phyloP scores from a whole-genome alignment of 2,113 vertebrate species.

The Tyrannus savana region DNA sequence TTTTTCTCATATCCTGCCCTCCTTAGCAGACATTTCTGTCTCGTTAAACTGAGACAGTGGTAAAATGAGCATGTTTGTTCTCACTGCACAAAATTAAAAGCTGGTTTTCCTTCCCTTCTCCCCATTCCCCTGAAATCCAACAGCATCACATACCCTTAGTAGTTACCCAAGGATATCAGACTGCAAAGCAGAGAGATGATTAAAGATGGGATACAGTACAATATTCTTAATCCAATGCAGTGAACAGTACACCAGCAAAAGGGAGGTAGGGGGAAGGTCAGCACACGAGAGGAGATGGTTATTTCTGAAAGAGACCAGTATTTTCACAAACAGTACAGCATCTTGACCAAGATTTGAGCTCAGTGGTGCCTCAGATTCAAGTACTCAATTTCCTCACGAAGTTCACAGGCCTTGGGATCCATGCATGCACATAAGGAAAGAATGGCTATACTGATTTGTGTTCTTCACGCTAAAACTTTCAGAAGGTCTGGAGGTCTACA shows the following conservation, averaged over 20 bases:
- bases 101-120: neutral
- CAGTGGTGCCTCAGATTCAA: neutral
- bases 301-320: neutral
- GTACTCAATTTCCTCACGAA: neutral
- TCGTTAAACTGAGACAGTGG: neutral
- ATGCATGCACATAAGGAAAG: neutral
- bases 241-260: neutral
- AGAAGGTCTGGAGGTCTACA: neutral
- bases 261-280: neutral
- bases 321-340: neutral
- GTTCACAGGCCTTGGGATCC: neutral
- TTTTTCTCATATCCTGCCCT: no score
- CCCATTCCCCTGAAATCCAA: neutral
- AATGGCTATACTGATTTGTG: neutral
- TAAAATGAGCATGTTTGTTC: neutral
- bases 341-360: neutral
- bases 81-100: neutral
- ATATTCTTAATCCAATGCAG: neutral
- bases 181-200: neutral
- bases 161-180: neutral
- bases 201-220: neutral
- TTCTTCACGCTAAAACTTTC: neutral
- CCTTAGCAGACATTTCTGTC: no score
- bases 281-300: neutral
- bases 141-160: neutral